Conservation (phyloP, 2,888 invertebrate genomes). For the Volucella inanis region DNA sequence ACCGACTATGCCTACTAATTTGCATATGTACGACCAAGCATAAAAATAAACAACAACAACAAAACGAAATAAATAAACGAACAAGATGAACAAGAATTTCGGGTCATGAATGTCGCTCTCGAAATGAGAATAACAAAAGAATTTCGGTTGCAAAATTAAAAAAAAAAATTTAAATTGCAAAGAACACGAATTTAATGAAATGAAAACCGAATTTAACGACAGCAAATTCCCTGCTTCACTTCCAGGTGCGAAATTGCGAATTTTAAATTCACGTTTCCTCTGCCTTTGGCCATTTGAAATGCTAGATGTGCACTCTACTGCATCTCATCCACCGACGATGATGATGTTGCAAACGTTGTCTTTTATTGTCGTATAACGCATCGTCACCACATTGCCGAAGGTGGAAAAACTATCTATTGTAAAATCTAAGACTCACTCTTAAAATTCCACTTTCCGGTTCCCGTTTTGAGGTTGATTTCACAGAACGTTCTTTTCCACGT, state of each 20-base stretch:
- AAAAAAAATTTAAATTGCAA: conserved; percentile 9
- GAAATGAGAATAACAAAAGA: conserved; percentile 57
- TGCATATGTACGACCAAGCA: conserved; percentile 45
- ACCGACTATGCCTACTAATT: conserved; percentile 43
- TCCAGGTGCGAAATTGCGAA: conserved; percentile 52
- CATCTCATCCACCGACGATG: conserved; percentile 7
- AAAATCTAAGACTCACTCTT: conserved; percentile 22
- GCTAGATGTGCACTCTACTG: conserved; percentile 13
- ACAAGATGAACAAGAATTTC: conserved; percentile 73
- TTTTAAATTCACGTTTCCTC: background rate
- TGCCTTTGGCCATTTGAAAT: conserved; percentile 40
- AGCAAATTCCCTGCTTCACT: conserved; percentile 41
- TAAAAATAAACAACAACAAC: conserved; percentile 18
- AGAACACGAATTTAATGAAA: conserved; percentile 63
- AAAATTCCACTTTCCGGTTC: conserved; percentile 66
- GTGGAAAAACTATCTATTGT: conserved; percentile 12
- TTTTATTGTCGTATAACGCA: background rate
- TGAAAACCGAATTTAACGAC: conserved; percentile 56
- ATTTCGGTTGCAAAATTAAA: conserved; percentile 51
- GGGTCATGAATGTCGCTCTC: conserved; percentile 53
- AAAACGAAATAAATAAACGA: conserved; percentile 40
- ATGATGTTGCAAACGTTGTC: conserved; percentile 28
- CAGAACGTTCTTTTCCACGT: conserved; percentile 40
- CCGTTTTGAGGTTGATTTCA: conserved; percentile 74
- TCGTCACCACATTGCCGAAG: conserved; percentile 9